phyloP scores from a whole-genome alignment of 2,113 vertebrate species.

The Phrynosoma platyrhinos region DNA sequence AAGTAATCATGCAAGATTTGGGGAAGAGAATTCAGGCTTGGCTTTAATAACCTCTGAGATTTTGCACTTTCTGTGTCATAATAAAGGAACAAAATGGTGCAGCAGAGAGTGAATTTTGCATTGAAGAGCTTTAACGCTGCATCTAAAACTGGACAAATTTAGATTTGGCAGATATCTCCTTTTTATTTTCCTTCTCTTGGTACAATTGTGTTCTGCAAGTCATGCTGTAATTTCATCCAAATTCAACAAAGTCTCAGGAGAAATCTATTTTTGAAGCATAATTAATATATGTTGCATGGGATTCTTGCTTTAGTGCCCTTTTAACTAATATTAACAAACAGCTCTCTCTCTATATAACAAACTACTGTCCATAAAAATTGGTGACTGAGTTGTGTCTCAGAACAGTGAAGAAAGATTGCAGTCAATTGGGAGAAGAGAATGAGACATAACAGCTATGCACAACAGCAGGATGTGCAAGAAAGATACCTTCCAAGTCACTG shows the following conservation, averaged over 20 bases:
- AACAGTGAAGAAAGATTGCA: not conserved
- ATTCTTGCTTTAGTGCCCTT: not conserved
- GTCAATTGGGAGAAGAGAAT: not conserved
- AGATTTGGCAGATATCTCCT: not conserved
- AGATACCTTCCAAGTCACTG: not conserved
- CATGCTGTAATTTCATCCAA: too few species aligned
- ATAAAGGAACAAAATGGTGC: not conserved
- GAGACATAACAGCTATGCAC: not conserved
- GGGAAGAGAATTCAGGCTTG: not conserved
- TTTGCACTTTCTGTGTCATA: not conserved
- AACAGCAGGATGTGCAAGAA: not conserved
- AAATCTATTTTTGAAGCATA: not conserved
- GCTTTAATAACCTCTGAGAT: not conserved
- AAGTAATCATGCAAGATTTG: too few species aligned
- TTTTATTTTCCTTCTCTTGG: not conserved
- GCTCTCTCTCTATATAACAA: not conserved
- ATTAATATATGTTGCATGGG: not conserved
- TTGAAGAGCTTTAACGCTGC: not conserved
- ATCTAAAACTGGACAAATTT: not conserved
- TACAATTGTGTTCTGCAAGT: not conserved
- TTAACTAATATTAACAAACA: too few species aligned
- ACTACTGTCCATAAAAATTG: not conserved
- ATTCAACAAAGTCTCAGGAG: too few species aligned
- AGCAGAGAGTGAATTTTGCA: not conserved
- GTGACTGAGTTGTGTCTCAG: not conserved